Evolutionary conservation across 2,888 invertebrate genomes (phyloP).

Genomic region (Melanophora roralis): DNA sequence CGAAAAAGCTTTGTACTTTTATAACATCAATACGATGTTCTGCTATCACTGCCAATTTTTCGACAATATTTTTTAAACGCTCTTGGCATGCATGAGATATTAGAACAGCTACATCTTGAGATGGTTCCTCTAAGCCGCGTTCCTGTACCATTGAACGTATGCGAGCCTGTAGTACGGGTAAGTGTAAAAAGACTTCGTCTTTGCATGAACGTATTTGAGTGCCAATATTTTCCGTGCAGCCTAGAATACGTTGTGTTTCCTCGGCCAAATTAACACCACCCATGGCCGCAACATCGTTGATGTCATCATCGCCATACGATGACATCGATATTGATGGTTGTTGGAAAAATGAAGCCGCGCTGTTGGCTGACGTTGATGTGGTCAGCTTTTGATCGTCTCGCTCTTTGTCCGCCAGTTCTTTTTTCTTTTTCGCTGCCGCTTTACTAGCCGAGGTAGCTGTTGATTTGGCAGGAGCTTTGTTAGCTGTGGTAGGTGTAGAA

Average conservation of each 20-base stretch:
- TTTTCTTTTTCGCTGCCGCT: constrained; percentile 85
- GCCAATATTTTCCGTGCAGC: constrained; percentile 92
- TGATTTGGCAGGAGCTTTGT: constrained; percentile 72
- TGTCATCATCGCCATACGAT: constrained; percentile 92
- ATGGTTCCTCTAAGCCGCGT: constrained; percentile 89
- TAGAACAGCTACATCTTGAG: constrained; percentile 90
- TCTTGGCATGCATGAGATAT: constrained; percentile 97
- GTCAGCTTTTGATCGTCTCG: constrained; percentile 66
- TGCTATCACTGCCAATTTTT: constrained; percentile 93
- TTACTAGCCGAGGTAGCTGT: constrained; percentile 77
- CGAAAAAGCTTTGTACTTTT: constrained; percentile 80
- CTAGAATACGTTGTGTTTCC: constrained; percentile 95
- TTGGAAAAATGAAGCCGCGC: constrained; percentile 78
- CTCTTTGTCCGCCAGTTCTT: constrained; percentile 82
- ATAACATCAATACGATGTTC: constrained; percentile 96
- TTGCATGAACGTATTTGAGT: constrained; percentile 94
- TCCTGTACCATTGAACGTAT: constrained; percentile 86
- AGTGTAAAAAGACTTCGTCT: constrained; percentile 91
- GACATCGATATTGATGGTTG: constrained; percentile 77
- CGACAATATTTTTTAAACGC: constrained; percentile 91
- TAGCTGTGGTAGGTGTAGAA: constrained; percentile 59
- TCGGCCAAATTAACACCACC: constrained; percentile 98
- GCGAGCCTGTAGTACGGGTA: constrained; percentile 86
- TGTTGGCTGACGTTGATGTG: constrained; percentile 66
- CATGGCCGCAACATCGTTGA: constrained; percentile 99